Base-by-base conservation (phyloP, 2,113 vertebrate species). In the Cnemophilus loriae region DNA sequence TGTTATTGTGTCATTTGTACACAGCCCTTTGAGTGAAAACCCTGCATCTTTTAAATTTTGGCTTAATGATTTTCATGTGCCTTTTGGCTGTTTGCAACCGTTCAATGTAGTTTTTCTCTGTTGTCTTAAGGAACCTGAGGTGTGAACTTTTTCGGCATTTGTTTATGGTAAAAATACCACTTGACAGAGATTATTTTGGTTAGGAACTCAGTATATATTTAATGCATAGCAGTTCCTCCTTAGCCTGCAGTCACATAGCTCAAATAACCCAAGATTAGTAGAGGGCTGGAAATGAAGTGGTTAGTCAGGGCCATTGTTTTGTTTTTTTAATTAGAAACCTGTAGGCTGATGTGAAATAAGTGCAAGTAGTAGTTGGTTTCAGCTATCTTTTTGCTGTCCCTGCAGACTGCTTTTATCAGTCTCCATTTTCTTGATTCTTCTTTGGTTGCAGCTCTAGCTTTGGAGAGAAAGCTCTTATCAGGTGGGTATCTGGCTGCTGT, bases 141-240 rank as follows among this genome's bases (percentile, higher is more conserved):
- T 89, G 60, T 44, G 64, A 97, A 70, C 47, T 59, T 85, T 15
- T 24, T 11, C 22, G 13, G 55, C 33, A 86, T 92, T 86, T 87
- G 33, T 89, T 93, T 89, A 60, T 47, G 41, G 52, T 89, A 84
- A 89, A 92, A 95, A 59, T 70, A 65, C 21, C 30, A 21, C 41
- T 69, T 88, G 28, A 63, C 76, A 73, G 50, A 88, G 28, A 68
- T 47, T 89, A 27, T 86, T 86, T 81, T 78, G 60, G 22, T 86
- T 81, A 41, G 67, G 68, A 90, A 41, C 24, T 89, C 80, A 78
- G 52, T 87, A 84, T 93, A 32, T 89, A 63, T 89, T 81, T 91
- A 67, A 84, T 67, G 59, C 28, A 56, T 55, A 94, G 28, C n/a
- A 76, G 65, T 55, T 90, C 35, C 41, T 78, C 41, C 61, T 50